Evolutionary conservation across 2,888 invertebrate species (phyloP), one percentile per base, ranked within the genome.

Genomic region (Willowsia nigromaculata): DNA sequence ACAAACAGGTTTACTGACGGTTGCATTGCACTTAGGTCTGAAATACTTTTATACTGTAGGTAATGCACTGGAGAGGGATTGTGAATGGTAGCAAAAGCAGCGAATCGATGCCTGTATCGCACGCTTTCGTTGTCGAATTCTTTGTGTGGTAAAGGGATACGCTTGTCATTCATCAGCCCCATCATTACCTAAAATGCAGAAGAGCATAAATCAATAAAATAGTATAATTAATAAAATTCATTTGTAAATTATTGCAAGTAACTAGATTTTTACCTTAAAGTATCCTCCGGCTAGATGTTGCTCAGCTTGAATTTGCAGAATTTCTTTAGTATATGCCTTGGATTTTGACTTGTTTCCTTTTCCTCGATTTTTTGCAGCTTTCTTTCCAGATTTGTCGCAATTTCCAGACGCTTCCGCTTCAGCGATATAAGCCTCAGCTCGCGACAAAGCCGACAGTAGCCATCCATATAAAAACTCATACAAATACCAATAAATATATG

Each of bases 261-360:
- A 4, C 3, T 53, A 80, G 27, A 53, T 47, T 13, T 11, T 27
- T 93, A 96, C 97, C 95, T 98, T 98, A 93, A 97, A 98, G 94
- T 97, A 98, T 6, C 98, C 99, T 0, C 98, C 99, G 94, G 98
- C 98, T 95, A 99, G 96, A 94, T 97, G 97, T 94, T 98, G 98
- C 94, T 98, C 95, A 0, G 98, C 98, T 94, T 99, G 98, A 93
- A 97, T 97, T 94, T 97, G 95, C n/a, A 97, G 95, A 65, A 97
- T 97, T 93, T 99, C 98, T 90, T 96, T 95, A 37, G 96, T 96
- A 93, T 97, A 97, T 0, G 97, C 97, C 74, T 96, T 95, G 0
- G 95, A 94, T 91, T 95, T 94, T 93, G 95, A 95, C 92, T 96
- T 96, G 93, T 96, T 96, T 94, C 96, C 97, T 88, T 94, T 94